Evolutionary conservation across 2,113 vertebrate genomes (phyloP), one percentile per base, ranked within the genome.

Genomic region (Dasypus novemcinctus): DNA sequence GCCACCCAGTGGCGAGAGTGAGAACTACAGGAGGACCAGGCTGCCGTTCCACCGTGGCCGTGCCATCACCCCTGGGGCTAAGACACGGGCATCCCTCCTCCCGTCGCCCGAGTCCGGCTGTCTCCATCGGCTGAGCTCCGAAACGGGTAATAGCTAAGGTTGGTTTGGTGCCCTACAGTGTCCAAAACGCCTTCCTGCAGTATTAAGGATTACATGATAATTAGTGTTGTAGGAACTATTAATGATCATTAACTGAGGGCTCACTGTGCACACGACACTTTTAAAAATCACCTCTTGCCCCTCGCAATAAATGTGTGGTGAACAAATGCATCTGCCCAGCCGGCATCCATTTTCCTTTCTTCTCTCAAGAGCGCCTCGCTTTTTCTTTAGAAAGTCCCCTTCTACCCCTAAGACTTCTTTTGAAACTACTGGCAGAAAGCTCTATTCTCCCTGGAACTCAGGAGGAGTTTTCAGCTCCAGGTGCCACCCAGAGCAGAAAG

Each of bases 1-100:
- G 92, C 90, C 97, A 74, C 79, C 95, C 23, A 36, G 96, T 95
- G 97, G 90, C 9, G 0, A 0, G 74, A 1, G 3, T 52, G 14
- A 88, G 86, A 91, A 84, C 13, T 8, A 66, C 87, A 86, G 52
- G 38, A 68, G 41, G 52, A 33, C 27, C 52, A 0, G 38, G 38
- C 23, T 9, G n/a, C 12, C 6, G 27, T 2, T 27, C 6, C 49
- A 20, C 43, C 0, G 29, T 5, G 9, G 41, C 14, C 3, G 9
- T 13, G 25, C 57, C 14, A 3, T 1, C 18, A 46, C 15, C 13
- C 17, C 0, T 11, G 33, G 46, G 20, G 7, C 43, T 46, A 36
- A 43, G 36, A 82, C 81, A 59, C n/a, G n/a, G n/a, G 2, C 0
- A 74, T 15, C 3, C 2, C 0, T 33, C 18, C 31, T 74, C 8